Conservation (phyloP, 2,113 vertebrate species). For the Plecturocebus donacophilus region DNA sequence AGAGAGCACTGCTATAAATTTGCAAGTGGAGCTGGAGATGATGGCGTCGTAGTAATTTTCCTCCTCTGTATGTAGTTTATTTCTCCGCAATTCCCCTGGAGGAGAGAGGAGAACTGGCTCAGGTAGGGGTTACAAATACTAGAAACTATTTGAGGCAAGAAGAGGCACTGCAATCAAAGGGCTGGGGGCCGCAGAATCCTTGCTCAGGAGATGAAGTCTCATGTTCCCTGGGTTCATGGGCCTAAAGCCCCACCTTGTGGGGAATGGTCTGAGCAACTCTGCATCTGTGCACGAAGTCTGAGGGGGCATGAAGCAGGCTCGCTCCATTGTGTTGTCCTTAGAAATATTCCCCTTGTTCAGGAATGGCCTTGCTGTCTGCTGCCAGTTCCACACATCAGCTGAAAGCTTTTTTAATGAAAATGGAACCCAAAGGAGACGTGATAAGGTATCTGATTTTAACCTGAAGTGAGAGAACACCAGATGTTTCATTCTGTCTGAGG, state of each 20-base stretch:
- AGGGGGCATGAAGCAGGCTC: neutral
- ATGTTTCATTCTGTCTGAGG: constrained; percentile 74
- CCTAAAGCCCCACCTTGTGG: constrained; percentile 1
- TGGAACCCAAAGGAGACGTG: constrained; percentile 56
- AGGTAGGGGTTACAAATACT: neutral
- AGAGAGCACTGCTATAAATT: neutral
- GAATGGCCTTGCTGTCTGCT: neutral
- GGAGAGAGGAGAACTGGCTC: neutral
- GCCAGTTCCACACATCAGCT: constrained; percentile 42
- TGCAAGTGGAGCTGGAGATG: neutral
- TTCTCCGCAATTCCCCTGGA: neutral
- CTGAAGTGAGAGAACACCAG: constrained; percentile 71
- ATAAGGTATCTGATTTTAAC: constrained; percentile 75
- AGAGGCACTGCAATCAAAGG: neutral
- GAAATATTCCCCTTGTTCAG: neutral
- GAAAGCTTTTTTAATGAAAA: constrained; percentile 70
- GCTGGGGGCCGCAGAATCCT: neutral
- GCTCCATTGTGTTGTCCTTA: neutral
- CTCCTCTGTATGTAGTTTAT: neutral
- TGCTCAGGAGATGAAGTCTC: neutral
- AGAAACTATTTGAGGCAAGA: neutral
- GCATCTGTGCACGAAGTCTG: neutral
- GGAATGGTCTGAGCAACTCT: neutral
- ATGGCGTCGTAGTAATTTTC: neutral
- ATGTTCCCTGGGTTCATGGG: neutral